phyloP scores from a whole-genome alignment of 2,113 vertebrate genomes.

The western clawed frog (Xenopus tropicalis) region UCB_Xtro_10.0 CM004444.2:34770501-34771000 shows the following conservation, averaged over 20 bases:
- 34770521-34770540: too few relatives aligned
- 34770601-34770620: not conserved
- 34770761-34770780: constrained; percentile 67
- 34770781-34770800: constrained; percentile 53
- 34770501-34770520: too few relatives aligned
- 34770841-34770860: constrained; percentile 67
- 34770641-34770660: not conserved
- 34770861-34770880: constrained; percentile 60
- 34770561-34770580: too few relatives aligned
- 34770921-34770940: constrained; percentile 56
- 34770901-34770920: constrained; percentile 44
- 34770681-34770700: constrained; percentile 20
- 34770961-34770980: constrained; percentile 73
- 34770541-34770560: too few relatives aligned
- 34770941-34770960: constrained; percentile 75
- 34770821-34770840: constrained; percentile 82
- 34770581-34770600: not conserved
- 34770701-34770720: not conserved
- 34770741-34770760: constrained; percentile 55
- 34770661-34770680: not conserved
- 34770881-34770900: constrained; percentile 53
- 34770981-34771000: constrained; percentile 78
- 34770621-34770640: not conserved
- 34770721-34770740: constrained; percentile 55
- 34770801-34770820: constrained; percentile 69